These are phyloP conservation scores for Athalia rosae DNA, from an alignment of 2,888 invertebrate genomes.

Conservation along the genomic window DNA sequence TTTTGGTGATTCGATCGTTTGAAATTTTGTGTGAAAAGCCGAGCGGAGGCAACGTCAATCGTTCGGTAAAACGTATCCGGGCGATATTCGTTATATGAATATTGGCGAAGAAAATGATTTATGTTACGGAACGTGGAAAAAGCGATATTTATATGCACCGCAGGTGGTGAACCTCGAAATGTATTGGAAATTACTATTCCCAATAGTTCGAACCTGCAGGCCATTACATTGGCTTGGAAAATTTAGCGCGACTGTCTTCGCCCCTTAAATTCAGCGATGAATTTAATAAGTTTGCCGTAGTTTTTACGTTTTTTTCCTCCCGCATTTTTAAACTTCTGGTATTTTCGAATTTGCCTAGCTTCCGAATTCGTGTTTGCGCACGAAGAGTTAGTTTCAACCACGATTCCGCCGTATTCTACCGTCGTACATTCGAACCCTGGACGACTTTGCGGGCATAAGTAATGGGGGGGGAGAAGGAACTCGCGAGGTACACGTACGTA, in stretches of 20 bases:
- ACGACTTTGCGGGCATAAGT: not conserved
- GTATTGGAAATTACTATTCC: constrained; percentile 21
- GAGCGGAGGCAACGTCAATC: not conserved
- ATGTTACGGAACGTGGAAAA: not conserved
- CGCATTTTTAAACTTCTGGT: no score
- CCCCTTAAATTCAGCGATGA: no score
- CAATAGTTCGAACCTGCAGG: constrained; percentile 18
- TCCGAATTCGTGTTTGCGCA: no score
- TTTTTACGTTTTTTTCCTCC: no score
- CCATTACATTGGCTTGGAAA: not conserved
- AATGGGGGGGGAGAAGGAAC: not conserved
- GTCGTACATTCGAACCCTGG: no score
- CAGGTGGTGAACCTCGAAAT: constrained; percentile 37
- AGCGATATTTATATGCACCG: constrained; percentile 14
- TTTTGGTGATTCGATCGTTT: not conserved
- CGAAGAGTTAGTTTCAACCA: no score
- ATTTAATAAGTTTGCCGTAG: no score
- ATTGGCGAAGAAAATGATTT: constrained; percentile 22
- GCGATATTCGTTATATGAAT: constrained; percentile 4
- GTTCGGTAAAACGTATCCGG: constrained; percentile 1
- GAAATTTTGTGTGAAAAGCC: not conserved
- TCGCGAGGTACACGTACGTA: constrained; percentile 7
- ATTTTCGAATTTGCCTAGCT: no score
- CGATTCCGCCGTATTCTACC: no score
- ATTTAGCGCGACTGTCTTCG: not conserved